Base-by-base conservation (phyloP, 2,888 invertebrate species). In the Tinea trinotella region DNA sequence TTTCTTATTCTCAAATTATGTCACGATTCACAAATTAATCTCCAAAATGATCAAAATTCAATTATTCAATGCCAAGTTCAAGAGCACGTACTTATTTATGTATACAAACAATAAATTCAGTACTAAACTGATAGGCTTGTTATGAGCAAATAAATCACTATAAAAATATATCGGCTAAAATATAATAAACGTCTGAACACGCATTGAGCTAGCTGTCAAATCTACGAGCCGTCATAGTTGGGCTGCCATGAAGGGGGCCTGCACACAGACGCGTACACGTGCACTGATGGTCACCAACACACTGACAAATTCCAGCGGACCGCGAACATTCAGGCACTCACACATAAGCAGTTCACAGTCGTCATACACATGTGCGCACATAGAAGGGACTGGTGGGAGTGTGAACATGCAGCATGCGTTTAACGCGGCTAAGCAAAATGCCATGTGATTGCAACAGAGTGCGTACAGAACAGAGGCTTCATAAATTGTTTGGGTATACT, bases 161-260 rank as follows among this genome's bases (percentile, higher is more conserved):
- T 2, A 44, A 78, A 77, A 81, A 81, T 78, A 81, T 74, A 73
- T 76, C 76, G 75, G 74, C 71, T 73, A 73, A 70, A 74, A 79
- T 80, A 70, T 83, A 82, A 83, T 82, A 76, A 79, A 85, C 85
- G 85, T 85, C 84, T 85, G 84, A 77, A 75, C 85, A 82, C 81
- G 84, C 84, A 84, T 86, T 87, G 84, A 85, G 84, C 84, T 84
- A 86, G 86, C 86, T 87, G 87, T 87, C 87, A 87, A 86, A 85
- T 86, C 86, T 86, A 87, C 86, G 84, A 78, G 76, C 85, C 86
- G 86, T 87, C 86, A 87, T 86, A 84, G 85, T 81, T 81, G n/a
- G 72, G 84, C 78, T 83, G 85, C 82, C 82, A 85, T 84, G 84
- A 84, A 82, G 79, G 77, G 75, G 75, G 72, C 72, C 64, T 68